phyloP scores from a whole-genome alignment of 2,113 vertebrate genomes.

The Cathartes aura region DNA sequence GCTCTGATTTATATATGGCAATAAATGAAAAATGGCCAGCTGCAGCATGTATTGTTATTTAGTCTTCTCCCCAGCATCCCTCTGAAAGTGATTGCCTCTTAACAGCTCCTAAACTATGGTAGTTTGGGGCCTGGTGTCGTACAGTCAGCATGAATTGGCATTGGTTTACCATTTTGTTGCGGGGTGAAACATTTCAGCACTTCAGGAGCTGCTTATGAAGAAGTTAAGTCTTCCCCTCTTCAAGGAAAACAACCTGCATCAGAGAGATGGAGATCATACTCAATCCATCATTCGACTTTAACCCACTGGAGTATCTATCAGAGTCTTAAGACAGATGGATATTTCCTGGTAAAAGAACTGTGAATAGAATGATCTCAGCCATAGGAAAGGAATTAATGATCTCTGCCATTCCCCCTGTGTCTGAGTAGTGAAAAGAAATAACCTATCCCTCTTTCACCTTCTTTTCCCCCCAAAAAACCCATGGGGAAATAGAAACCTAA shows the following conservation, averaged over 20 bases:
- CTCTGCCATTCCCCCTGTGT: not conserved
- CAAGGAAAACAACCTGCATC: not conserved
- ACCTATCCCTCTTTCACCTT: not conserved
- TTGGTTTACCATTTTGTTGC: not conserved
- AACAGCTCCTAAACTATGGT: not conserved
- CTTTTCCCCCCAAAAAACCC: not conserved
- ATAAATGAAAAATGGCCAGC: not conserved
- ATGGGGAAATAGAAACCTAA: not conserved
- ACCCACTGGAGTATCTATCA: not conserved
- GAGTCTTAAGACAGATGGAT: not conserved
- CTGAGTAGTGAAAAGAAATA: not conserved
- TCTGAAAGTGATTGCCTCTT: not conserved
- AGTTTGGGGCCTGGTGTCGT: not conserved
- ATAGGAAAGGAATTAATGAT: not conserved
- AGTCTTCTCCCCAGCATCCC: not conserved
- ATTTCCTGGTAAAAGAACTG: not conserved
- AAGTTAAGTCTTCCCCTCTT: not conserved
- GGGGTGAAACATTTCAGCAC: not conserved
- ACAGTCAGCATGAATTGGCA: not conserved
- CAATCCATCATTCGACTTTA: not conserved
- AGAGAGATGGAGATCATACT: not conserved
- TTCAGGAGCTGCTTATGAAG: not conserved
- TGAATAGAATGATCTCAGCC: not conserved
- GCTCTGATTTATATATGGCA: not conserved
- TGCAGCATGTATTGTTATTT: not conserved